phyloP scores from a whole-genome alignment of 2,797 vertebrate species.

The Miichthys miiuy region DNA sequence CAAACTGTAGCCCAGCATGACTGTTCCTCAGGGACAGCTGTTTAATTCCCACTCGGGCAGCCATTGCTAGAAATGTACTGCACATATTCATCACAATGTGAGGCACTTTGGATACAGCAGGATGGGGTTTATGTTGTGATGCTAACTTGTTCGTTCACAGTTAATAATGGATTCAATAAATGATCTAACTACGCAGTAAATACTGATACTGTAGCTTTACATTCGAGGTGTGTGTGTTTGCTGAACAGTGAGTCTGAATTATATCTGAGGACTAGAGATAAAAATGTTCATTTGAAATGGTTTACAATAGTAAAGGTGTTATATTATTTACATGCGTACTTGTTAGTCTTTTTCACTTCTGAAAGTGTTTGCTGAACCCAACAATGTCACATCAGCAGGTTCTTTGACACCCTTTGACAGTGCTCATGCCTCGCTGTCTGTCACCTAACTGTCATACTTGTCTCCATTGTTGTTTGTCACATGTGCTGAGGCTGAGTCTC shows the following conservation, averaged over 20 bases:
- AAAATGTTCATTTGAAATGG: not conserved
- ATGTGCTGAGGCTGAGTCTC: slow-evolving; percentile 65
- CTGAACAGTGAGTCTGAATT: not conserved
- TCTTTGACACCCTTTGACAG: slow-evolving; percentile 52
- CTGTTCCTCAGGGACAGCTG: slow-evolving; percentile 3
- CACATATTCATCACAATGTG: not conserved
- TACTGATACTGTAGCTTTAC: not conserved
- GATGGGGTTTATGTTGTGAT: not conserved
- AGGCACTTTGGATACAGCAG: not conserved
- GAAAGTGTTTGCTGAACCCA: slow-evolving; percentile 22
- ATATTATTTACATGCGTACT: not conserved
- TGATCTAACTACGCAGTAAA: not conserved
- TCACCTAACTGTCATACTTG: slow-evolving; percentile 62
- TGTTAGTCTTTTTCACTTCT: slow-evolving; percentile 14
- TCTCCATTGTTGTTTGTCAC: slow-evolving; percentile 59
- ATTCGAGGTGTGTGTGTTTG: not conserved
- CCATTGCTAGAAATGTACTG: slow-evolving; percentile 2
- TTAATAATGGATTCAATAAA: not conserved
- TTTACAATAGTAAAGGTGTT: not conserved
- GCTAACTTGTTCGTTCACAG: not conserved
- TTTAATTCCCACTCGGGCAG: slow-evolving; percentile 17
- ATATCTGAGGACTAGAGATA: not conserved
- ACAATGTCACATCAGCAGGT: slow-evolving; percentile 57
- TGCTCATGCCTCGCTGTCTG: slow-evolving; percentile 33
- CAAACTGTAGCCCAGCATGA: slow-evolving; percentile 1